Evolutionary conservation across 2,888 invertebrate genomes (phyloP).

Genomic region (Athalia cordata): DNA sequence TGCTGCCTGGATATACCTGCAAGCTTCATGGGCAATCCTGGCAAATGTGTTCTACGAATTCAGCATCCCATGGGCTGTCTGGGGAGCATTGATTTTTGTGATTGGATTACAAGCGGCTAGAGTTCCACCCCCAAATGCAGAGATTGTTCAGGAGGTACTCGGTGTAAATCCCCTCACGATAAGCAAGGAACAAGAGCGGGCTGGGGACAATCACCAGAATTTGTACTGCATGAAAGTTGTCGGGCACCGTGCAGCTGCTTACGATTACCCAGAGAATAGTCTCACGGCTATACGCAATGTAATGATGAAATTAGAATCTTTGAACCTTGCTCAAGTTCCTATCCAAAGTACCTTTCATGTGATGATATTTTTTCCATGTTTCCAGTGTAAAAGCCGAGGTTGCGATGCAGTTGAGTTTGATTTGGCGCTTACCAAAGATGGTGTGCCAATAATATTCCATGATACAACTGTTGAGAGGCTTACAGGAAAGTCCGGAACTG

Average conservation of each 20-base stretch:
- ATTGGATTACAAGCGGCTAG: constrained; percentile 59
- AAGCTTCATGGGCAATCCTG: constrained; percentile 57
- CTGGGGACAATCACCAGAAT: constrained; percentile 47
- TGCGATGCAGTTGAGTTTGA: constrained; percentile 88
- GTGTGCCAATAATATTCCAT: constrained; percentile 85
- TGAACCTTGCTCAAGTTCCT: not conserved
- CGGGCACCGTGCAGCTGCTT: constrained; percentile 84
- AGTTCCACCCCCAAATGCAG: constrained; percentile 61
- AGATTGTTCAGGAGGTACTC: constrained; percentile 62
- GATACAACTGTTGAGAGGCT: constrained; percentile 83
- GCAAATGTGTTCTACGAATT: constrained; percentile 61
- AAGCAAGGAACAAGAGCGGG: constrained; percentile 52
- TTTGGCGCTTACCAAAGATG: constrained; percentile 83
- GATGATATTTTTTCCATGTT: constrained; percentile 49
- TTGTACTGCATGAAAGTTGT: constrained; percentile 77
- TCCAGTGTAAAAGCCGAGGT: constrained; percentile 82
- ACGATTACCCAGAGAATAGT: constrained; percentile 89
- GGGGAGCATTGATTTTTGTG: constrained; percentile 61
- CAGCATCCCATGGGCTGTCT: constrained; percentile 66
- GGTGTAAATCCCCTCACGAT: constrained; percentile 64
- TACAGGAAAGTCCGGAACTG: constrained; percentile 75
- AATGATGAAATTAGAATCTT: constrained; percentile 53
- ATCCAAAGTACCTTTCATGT: not conserved
- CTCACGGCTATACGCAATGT: constrained; percentile 83
- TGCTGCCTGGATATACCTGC: constrained; percentile 61